Conservation (phyloP, 1,140 invertebrate genomes). For the Diploscapter pachys region DNA sequence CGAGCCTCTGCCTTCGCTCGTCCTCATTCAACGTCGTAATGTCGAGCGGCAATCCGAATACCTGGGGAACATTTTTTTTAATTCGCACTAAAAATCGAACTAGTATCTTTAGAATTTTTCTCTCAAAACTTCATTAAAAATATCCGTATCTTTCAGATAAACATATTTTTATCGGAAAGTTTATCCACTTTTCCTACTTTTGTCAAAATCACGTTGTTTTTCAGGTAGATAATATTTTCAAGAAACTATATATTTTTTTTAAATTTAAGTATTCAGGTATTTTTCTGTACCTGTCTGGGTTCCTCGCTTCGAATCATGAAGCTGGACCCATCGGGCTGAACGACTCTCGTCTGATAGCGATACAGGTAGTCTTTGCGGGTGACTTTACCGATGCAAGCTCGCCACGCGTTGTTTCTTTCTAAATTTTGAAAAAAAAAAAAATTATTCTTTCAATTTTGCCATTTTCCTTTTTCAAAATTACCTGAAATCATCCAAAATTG, state of each 20-base stretch:
- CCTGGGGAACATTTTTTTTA: constrained; percentile 16
- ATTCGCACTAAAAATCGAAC: no score
- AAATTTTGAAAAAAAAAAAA: not conserved
- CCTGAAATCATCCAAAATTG: no score
- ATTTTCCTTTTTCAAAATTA: no score
- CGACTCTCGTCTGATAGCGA: constrained; percentile 39
- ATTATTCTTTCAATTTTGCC: no score
- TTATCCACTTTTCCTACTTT: not conserved
- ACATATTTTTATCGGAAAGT: constrained; percentile 6
- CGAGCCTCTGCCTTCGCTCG: constrained; percentile 47
- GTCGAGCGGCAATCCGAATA: constrained; percentile 48
- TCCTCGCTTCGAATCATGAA: constrained; percentile 44
- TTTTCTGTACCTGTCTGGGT: constrained; percentile 37
- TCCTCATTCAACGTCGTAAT: constrained; percentile 42
- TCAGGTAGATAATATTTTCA: not conserved
- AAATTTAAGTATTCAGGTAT: constrained; percentile 1
- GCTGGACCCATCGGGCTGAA: constrained; percentile 48
- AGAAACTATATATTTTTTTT: constrained; percentile 2
- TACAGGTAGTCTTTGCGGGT: constrained; percentile 35
- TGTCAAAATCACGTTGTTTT: not conserved
- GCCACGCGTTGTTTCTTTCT: constrained; percentile 41
- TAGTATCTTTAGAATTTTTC: no score
- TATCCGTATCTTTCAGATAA: not conserved
- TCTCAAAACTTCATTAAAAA: not conserved
- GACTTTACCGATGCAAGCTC: constrained; percentile 40